A percentile compares a stretch with the other conserved stretches of the same genome.
phyloP scores from a whole-genome alignment of 2,113 vertebrate species.

The Propithecus coquereli region DNA sequence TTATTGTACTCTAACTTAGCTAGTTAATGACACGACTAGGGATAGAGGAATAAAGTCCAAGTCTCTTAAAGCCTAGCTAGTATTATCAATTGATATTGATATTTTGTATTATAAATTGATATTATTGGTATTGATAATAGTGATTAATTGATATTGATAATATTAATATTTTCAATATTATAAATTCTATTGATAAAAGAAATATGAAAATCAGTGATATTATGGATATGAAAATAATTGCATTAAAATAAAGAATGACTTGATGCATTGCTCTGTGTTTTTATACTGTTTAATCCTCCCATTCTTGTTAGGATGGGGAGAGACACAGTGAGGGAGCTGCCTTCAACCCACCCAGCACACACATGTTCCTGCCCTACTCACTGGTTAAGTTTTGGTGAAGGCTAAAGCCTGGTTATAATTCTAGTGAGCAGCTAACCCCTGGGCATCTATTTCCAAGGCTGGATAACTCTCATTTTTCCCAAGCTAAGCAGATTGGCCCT shows the following conservation, averaged over 20 bases:
- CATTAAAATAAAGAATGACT: background rate
- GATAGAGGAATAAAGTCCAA: background rate
- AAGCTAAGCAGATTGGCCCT: conserved; percentile 67
- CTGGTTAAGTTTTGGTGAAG: background rate
- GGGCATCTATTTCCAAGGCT: background rate
- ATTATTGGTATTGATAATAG: no score
- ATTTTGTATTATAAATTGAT: no score
- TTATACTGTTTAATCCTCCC: background rate
- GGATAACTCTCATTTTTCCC: conserved; percentile 59
- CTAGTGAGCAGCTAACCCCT: background rate
- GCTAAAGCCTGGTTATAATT: background rate
- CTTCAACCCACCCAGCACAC: background rate
- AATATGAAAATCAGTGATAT: background rate
- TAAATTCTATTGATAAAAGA: background rate
- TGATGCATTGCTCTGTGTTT: background rate
- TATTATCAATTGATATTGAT: background rate
- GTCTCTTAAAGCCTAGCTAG: background rate
- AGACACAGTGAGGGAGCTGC: background rate
- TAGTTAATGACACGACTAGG: background rate
- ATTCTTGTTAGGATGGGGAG: background rate
- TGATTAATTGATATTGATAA: no score
- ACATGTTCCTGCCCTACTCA: background rate
- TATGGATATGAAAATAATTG: background rate
- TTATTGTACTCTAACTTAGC: background rate
- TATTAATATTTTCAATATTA: no score